Percentiles rank a stretch among this genome's conserved stretches.
These are phyloP conservation scores for Hippocampus kuda DNA, from an alignment of 2,797 vertebrate species.

Conservation along the genomic window DNA sequence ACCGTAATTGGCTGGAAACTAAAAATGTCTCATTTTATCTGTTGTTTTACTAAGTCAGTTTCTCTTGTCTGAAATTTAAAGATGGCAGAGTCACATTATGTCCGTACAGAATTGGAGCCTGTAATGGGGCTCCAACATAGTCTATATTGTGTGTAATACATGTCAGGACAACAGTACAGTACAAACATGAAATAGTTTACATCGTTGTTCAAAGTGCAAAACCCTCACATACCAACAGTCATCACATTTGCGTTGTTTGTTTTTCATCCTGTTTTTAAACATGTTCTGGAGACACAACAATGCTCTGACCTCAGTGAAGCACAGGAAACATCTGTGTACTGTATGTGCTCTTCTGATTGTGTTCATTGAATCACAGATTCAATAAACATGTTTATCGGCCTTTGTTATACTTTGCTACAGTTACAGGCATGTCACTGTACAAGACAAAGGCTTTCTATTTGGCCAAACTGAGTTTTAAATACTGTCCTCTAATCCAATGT, in stretches of 20 bases:
- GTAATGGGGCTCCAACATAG: neutral
- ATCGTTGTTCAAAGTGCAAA: neutral
- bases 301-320: neutral
- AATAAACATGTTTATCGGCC: neutral
- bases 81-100: neutral
- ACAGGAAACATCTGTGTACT: constrained; percentile 6
- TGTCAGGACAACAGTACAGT: neutral
- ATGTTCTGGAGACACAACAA: neutral
- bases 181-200: neutral
- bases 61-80: neutral
- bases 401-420: neutral
- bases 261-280: neutral
- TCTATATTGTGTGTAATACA: neutral
- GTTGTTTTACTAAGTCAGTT: neutral
- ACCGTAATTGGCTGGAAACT: too few species aligned
- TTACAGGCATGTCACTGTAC: neutral
- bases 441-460: neutral
- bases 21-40: too few species aligned
- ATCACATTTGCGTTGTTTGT: constrained; percentile 1
- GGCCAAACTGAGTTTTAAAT: neutral
- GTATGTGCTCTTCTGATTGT: neutral
- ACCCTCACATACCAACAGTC: neutral
- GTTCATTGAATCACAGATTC: neutral
- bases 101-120: neutral
- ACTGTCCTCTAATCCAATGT: neutral